Percentiles rank a stretch among this genome's conserved stretches.
Evolutionary conservation across 2,797 vertebrate genomes (phyloP).

Genomic region (Rhincodon typus): DNA sequence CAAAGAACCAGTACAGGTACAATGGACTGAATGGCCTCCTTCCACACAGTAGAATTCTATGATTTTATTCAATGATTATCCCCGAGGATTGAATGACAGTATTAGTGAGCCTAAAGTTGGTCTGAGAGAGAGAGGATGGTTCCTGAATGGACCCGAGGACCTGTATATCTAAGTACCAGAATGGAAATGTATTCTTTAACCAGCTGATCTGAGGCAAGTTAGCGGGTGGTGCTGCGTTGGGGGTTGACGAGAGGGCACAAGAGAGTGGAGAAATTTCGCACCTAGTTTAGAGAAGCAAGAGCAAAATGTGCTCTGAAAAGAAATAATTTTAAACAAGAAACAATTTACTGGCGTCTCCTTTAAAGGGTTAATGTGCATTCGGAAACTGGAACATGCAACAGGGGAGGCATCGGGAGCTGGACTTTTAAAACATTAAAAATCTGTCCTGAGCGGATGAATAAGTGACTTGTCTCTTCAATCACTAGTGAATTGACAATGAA

Average conservation of each 20-base stretch:
- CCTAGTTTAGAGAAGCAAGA: not conserved
- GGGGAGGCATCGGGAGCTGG: not conserved
- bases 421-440: conserved; percentile 16
- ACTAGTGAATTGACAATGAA: conserved; percentile 21
- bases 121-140: not conserved
- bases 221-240: fast-evolving
- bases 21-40: not conserved
- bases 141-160: not conserved
- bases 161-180: not conserved
- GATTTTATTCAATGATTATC: not conserved
- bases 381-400: not conserved
- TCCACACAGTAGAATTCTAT: not conserved
- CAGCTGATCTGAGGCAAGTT: not conserved
- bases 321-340: not conserved
- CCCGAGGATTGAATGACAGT: not conserved
- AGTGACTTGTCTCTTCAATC: conserved; percentile 24
- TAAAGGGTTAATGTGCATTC: not conserved
- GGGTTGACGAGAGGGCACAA: not conserved
- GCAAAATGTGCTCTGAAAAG: not conserved
- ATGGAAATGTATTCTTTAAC: not conserved
- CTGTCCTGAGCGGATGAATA: not conserved
- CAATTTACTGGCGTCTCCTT: not conserved
- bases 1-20: not conserved
- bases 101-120: not conserved
- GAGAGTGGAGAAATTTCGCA: not conserved